These are phyloP conservation scores for Dolomedes plantarius DNA, from an alignment of 2,888 invertebrate genomes.

Conservation along the genomic window DNA sequence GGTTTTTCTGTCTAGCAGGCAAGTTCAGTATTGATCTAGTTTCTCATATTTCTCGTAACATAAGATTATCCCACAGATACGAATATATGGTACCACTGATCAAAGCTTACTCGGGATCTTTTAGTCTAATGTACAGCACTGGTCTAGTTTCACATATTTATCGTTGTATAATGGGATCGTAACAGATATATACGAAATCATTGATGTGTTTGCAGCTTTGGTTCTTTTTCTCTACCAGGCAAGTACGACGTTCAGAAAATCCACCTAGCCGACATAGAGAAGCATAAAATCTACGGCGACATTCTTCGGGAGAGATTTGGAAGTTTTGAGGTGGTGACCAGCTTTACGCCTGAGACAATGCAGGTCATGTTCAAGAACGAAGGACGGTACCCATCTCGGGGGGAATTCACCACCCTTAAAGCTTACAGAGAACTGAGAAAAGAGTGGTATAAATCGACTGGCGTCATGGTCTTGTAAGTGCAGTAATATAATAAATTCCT, in stretches of 20 bases:
- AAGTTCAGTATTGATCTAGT: too few species aligned
- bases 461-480: constrained; percentile 34
- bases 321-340: constrained; percentile 77
- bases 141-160: too few species aligned
- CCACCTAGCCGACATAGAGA: constrained; percentile 78
- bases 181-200: too few species aligned
- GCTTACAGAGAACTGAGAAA: constrained; percentile 46
- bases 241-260: constrained; percentile 2
- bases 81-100: too few species aligned
- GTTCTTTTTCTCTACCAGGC: constrained; percentile 20
- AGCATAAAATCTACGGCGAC: constrained; percentile 78
- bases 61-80: too few species aligned
- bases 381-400: constrained; percentile 79
- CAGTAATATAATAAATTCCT: not conserved
- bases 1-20: too few species aligned
- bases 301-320: constrained; percentile 76
- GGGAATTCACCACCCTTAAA: constrained; percentile 75
- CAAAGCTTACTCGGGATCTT: too few species aligned
- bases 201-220: too few species aligned
- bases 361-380: constrained; percentile 79
- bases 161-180: too few species aligned
- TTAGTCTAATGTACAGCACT: too few species aligned
- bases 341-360: constrained; percentile 79
- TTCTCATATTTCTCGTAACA: too few species aligned
- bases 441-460: constrained; percentile 44